These are phyloP conservation scores for Plagiodera versicolora DNA, from an alignment of 2,888 invertebrate genomes.

Conservation along the genomic window DNA sequence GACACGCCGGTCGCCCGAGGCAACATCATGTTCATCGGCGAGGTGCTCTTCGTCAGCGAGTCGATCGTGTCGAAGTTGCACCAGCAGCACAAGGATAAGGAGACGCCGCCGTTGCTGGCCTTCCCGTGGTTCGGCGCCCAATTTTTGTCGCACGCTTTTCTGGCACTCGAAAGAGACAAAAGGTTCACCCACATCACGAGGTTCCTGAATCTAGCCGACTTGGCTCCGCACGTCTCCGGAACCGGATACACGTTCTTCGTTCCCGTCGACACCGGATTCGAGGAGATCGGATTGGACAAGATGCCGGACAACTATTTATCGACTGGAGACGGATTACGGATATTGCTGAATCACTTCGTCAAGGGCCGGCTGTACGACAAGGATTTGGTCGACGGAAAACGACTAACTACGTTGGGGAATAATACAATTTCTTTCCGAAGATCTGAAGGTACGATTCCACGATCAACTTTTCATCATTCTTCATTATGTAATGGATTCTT, in stretches of 20 bases:
- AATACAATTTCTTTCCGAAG: conserved; percentile 59
- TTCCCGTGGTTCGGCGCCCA: conserved; percentile 69
- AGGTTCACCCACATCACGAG: conserved; percentile 62
- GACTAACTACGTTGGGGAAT: conserved; percentile 61
- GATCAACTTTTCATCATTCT: too few relatives aligned
- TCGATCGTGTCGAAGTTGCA: conserved; percentile 64
- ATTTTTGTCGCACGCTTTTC: conserved; percentile 65
- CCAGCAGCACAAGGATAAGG: conserved; percentile 66
- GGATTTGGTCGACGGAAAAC: conserved; percentile 60
- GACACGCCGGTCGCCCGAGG: conserved; percentile 63
- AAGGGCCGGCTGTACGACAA: conserved; percentile 63
- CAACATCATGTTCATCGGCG: conserved; percentile 65
- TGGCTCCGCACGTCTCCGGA: conserved; percentile 64
- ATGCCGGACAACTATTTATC: conserved; percentile 62
- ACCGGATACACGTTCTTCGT: conserved; percentile 71
- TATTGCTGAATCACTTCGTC: conserved; percentile 65
- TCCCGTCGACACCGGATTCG: conserved; percentile 68
- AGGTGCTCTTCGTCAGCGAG: conserved; percentile 66
- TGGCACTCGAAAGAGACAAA: conserved; percentile 62
- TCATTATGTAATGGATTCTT: too few relatives aligned
- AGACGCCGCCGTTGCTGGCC: conserved; percentile 65
- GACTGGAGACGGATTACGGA: conserved; percentile 61
- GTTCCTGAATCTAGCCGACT: conserved; percentile 65
- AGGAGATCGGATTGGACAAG: conserved; percentile 61
- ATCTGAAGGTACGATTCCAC: conserved; percentile 49